Conservation (phyloP, 1,140 invertebrate genomes). For the Diachasma alloeum region DNA sequence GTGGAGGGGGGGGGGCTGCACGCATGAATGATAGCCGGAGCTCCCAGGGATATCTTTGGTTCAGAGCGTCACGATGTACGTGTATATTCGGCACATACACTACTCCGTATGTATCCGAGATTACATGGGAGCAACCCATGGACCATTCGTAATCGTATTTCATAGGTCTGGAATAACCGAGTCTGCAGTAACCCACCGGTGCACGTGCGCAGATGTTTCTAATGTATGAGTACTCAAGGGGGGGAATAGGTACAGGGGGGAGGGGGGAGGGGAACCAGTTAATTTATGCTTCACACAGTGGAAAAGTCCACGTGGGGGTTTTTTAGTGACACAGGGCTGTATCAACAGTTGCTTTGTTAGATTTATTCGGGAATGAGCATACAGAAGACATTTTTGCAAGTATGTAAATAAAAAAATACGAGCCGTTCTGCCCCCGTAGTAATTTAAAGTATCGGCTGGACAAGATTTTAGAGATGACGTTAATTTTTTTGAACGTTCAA, state of each 20-base stretch:
- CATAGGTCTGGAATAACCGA: slow-evolving; percentile 18
- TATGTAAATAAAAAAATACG: no score
- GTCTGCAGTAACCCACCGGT: neutral
- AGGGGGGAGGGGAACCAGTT: neutral
- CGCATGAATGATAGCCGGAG: neutral
- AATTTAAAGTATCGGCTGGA: no score
- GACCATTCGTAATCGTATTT: slow-evolving; percentile 24
- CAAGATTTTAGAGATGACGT: no score
- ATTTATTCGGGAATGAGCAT: no score
- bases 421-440: no score
- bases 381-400: no score
- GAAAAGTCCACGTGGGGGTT: no score
- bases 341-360: no score
- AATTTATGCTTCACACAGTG: slow-evolving; percentile 13
- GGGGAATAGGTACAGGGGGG: neutral
- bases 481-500: no score
- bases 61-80: neutral
- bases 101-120: neutral
- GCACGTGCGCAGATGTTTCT: slow-evolving; percentile 29
- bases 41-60: neutral
- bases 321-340: no score
- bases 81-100: neutral
- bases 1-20: neutral
- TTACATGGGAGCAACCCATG: neutral
- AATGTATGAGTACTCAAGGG: neutral